Evolutionary conservation across 2,888 invertebrate species (phyloP).

Genomic region (Hydriomena furcata): DNA sequence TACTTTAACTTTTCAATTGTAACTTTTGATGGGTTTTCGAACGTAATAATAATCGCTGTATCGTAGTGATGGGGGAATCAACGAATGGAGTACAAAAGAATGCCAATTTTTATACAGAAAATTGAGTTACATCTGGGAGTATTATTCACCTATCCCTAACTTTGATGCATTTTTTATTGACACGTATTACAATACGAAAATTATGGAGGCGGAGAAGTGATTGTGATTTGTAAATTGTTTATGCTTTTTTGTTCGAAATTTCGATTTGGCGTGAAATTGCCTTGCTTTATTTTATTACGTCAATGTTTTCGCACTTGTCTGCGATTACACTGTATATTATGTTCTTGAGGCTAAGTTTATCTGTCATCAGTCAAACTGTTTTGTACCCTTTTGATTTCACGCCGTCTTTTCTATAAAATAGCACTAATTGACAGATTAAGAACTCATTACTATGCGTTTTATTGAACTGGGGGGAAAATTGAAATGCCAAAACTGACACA

Average conservation of each 20-base stretch:
- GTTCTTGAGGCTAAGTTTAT: no score
- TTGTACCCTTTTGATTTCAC: no score
- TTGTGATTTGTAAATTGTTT: constrained; percentile 36
- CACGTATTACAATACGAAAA: constrained; percentile 47
- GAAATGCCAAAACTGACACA: no score
- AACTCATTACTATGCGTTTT: no score
- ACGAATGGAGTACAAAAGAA: constrained; percentile 75
- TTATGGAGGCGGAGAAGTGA: constrained; percentile 35
- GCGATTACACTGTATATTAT: no score
- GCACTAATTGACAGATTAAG: no score
- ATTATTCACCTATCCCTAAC: constrained; percentile 66
- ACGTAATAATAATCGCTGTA: constrained; percentile 82
- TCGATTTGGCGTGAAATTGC: no score
- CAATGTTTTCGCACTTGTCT: no score
- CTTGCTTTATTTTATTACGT: no score
- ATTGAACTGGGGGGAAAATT: no score
- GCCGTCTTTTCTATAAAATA: no score
- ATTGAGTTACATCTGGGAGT: constrained; percentile 73
- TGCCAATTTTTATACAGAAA: constrained; percentile 78
- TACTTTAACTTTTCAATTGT: constrained; percentile 84
- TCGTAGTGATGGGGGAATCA: constrained; percentile 75
- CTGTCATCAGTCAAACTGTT: no score
- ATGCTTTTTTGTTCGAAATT: constrained; percentile 17
- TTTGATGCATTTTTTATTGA: constrained; percentile 58
- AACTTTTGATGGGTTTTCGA: constrained; percentile 84